Conservation (phyloP, 2,888 invertebrate species). For the Cheilosia pagana region DNA sequence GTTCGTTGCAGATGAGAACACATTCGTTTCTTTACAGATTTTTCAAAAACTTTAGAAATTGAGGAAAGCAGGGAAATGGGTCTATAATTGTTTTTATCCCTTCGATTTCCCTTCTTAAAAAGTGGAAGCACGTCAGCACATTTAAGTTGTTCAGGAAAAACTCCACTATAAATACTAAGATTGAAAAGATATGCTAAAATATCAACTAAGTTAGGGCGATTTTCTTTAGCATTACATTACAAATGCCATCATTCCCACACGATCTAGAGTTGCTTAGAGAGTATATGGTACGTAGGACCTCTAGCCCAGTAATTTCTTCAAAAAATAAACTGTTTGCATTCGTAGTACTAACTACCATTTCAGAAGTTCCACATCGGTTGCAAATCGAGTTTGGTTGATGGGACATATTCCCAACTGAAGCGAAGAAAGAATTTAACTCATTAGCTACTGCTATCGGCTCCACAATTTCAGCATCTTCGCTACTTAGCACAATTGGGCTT, state of each 20-base stretch:
- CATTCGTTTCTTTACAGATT: neutral
- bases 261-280: neutral
- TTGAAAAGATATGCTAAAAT: conserved; percentile 3
- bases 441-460: neutral
- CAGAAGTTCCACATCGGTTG: no score
- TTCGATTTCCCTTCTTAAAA: conserved; percentile 5
- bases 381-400: neutral
- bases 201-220: conserved; percentile 13
- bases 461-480: neutral
- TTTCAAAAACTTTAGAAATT: neutral
- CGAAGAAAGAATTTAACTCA: neutral
- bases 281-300: neutral
- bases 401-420: neutral
- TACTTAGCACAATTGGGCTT: neutral
- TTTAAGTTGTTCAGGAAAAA: conserved; percentile 5
- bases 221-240: neutral
- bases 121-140: no score
- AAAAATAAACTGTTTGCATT: conserved; percentile 18
- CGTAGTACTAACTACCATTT: neutral
- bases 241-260: conserved; percentile 8
- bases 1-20: neutral
- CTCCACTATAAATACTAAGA: neutral
- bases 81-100: neutral
- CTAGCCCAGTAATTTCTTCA: conserved; percentile 9
- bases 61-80: neutral